These are phyloP conservation scores for Eucriotettix oculatus DNA, from an alignment of 2,888 invertebrate species.

Conservation along the genomic window DNA sequence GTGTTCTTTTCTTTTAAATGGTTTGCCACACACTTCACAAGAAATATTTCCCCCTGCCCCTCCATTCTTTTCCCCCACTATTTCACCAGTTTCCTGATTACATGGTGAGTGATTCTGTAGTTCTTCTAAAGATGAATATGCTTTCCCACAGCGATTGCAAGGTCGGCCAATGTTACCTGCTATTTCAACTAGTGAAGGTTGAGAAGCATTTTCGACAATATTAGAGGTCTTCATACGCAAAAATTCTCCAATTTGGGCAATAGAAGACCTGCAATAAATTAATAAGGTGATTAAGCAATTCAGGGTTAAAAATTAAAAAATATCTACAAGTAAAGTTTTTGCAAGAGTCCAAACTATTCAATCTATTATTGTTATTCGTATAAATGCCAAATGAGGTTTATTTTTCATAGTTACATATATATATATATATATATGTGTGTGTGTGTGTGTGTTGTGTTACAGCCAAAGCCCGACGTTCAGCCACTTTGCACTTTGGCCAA, in stretches of 20 bases:
- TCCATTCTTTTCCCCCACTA: neutral
- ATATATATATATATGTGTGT: no score
- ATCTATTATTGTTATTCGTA: no score
- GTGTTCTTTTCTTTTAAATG: slow-evolving; percentile 51
- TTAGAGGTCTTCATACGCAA: slow-evolving; percentile 18
- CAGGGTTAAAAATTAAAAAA: neutral
- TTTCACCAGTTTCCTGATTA: slow-evolving; percentile 1
- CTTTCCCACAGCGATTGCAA: slow-evolving; percentile 26
- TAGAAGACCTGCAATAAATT: slow-evolving; percentile 12
- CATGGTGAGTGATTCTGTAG: slow-evolving; percentile 21
- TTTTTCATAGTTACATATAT: no score
- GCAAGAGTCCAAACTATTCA: no score
- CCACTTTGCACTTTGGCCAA: no score
- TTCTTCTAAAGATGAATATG: slow-evolving; percentile 20
- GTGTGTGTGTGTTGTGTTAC: no score
- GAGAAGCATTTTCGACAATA: slow-evolving; percentile 6
- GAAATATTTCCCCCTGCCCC: slow-evolving; percentile 19
- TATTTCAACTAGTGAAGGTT: slow-evolving; percentile 6
- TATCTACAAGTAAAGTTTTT: no score
- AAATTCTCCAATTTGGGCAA: slow-evolving; percentile 19
- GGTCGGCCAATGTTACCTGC: neutral
- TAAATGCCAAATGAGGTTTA: no score
- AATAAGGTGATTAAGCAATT: neutral
- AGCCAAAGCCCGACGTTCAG: no score
- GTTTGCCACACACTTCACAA: slow-evolving; percentile 43